Conservation (phyloP, 2,888 invertebrate genomes). For the Limnephilus rhombicus region DNA sequence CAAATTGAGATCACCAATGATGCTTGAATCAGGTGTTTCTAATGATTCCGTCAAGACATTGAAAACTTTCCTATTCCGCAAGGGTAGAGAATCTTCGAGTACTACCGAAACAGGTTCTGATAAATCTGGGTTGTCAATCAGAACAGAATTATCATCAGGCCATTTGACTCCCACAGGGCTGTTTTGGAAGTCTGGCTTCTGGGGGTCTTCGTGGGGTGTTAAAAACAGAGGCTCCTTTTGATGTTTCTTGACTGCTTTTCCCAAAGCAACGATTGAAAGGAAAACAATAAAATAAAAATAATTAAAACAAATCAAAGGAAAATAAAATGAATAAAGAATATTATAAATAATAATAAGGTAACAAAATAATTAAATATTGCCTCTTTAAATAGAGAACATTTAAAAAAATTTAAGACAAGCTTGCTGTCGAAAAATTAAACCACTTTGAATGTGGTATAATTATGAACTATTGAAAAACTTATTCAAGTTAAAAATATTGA, state of each 20-base stretch:
- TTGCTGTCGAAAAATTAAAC: neutral
- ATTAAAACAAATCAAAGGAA: constrained; percentile 58
- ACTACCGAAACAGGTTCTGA: neutral
- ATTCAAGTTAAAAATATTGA: neutral
- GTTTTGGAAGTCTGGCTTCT: constrained; percentile 31
- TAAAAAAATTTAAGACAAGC: neutral
- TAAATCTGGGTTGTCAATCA: neutral
- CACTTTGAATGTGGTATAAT: neutral
- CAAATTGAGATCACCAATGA: constrained; percentile 45
- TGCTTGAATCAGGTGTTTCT: constrained; percentile 60
- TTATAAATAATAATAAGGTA: neutral
- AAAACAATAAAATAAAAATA: constrained; percentile 57
- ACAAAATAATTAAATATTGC: neutral
- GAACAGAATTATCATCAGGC: constrained; percentile 11
- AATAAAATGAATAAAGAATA: constrained; percentile 22
- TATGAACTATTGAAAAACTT: constrained; percentile 40
- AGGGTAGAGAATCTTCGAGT: neutral
- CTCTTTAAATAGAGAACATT: neutral
- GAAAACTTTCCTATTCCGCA: constrained; percentile 60
- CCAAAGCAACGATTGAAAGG: constrained; percentile 47
- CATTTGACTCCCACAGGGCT: constrained; percentile 28
- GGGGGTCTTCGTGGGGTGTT: constrained; percentile 51
- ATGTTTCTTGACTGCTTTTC: constrained; percentile 53
- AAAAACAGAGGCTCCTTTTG: constrained; percentile 43
- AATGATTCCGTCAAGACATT: constrained; percentile 64